phyloP scores from a whole-genome alignment of 2,888 invertebrate genomes.

The Aspidiotus rigidus region DNA sequence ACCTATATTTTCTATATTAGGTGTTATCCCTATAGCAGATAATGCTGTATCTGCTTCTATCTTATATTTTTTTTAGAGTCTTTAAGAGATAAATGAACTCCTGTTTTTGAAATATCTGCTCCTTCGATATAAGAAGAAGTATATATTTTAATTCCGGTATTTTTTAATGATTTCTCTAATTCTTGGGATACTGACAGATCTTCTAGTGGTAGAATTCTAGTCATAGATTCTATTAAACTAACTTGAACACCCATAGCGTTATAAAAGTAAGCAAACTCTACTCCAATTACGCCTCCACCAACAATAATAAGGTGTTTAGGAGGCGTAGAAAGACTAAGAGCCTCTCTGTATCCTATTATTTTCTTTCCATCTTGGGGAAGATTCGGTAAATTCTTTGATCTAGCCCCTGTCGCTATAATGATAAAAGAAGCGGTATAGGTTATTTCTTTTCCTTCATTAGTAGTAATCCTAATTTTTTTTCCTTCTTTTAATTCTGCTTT shows the following conservation, averaged over 20 bases:
- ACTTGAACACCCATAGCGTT: neutral
- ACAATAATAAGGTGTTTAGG: neutral
- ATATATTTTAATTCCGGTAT: neutral
- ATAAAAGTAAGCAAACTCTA: constrained; percentile 7
- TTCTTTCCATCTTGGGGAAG: constrained; percentile 3
- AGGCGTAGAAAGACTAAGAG: neutral
- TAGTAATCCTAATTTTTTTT: neutral
- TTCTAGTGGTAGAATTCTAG: neutral
- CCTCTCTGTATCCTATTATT: neutral
- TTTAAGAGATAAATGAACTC: neutral
- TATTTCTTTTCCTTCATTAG: neutral
- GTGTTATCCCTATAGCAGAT: neutral
- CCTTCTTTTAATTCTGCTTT: neutral
- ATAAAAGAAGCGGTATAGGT: neutral
- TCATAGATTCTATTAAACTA: neutral
- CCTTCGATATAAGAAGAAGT: neutral
- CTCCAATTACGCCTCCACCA: neutral
- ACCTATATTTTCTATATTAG: constrained; percentile 6
- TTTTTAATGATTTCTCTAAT: neutral
- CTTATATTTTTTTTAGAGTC: neutral
- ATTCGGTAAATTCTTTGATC: neutral
- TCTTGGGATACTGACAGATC: neutral
- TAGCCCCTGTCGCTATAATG: neutral
- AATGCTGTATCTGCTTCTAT: neutral
- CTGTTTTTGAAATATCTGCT: neutral